Evolutionary conservation across 2,888 invertebrate genomes (phyloP).

Genomic region (Lepidochrysops patricia): DNA sequence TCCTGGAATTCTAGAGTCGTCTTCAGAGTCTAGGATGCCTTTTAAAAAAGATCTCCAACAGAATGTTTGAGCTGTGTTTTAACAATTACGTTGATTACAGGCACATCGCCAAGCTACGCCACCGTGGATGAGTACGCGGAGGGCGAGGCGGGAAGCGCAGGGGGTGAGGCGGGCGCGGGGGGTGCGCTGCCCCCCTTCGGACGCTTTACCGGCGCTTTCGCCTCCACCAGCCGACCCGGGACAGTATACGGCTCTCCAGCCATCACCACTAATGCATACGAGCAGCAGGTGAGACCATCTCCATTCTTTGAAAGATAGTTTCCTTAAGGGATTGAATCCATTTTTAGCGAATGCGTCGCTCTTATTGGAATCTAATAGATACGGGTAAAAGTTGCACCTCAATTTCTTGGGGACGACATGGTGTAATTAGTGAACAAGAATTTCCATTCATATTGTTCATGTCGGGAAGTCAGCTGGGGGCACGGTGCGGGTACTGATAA

Average conservation of each 20-base stretch:
- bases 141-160: slow-evolving; percentile 30
- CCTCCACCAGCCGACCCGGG: slow-evolving; percentile 42
- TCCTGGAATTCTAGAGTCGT: too few species aligned
- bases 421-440: not conserved
- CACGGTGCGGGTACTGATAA: slow-evolving; percentile 1
- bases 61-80: not conserved
- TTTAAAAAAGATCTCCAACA: too few species aligned
- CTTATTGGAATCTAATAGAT: too few species aligned
- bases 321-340: too few species aligned
- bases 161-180: slow-evolving; percentile 37
- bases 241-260: slow-evolving; percentile 43
- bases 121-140: slow-evolving; percentile 23
- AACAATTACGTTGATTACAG: slow-evolving; percentile 27
- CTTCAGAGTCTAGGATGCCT: too few species aligned
- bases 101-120: slow-evolving; percentile 49
- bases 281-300: slow-evolving; percentile 40
- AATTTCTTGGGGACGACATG: not conserved
- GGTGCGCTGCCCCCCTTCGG: slow-evolving; percentile 70
- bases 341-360: too few species aligned
- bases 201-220: slow-evolving; percentile 65
- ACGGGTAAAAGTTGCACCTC: not conserved
- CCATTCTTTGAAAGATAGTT: not conserved
- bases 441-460: not conserved
- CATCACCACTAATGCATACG: slow-evolving; percentile 38
- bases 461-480: not conserved